phyloP scores from a whole-genome alignment of 2,797 vertebrate genomes.

The Gastrophryne carolinensis region DNA sequence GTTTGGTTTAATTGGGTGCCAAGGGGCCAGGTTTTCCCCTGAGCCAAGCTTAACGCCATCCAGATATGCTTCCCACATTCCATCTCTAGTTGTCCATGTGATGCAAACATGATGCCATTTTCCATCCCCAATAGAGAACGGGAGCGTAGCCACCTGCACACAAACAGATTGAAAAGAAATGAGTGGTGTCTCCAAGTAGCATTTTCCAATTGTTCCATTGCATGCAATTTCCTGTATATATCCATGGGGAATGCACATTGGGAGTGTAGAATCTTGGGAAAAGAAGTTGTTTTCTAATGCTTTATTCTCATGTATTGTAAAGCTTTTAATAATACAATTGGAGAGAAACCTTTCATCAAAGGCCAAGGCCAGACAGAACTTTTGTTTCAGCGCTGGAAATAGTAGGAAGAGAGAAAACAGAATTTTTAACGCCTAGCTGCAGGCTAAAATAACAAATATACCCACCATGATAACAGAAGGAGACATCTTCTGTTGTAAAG shows the following conservation, averaged over 20 bases:
- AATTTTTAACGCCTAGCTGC: too few species aligned
- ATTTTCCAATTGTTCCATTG: neutral
- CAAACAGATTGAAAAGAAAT: slow-evolving; percentile 50
- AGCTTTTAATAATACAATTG: too few species aligned
- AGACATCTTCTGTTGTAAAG: too few species aligned
- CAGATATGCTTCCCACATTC: slow-evolving; percentile 95
- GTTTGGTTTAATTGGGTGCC: slow-evolving; percentile 97
- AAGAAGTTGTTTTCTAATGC: too few species aligned
- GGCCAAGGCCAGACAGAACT: too few species aligned
- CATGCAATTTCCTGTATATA: neutral
- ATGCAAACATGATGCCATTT: slow-evolving; percentile 96
- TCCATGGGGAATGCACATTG: neutral
- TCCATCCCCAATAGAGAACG: slow-evolving; percentile 88
- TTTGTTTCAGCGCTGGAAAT: too few species aligned
- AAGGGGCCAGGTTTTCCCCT: slow-evolving; percentile 93
- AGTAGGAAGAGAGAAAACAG: too few species aligned
- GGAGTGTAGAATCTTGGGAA: too few species aligned
- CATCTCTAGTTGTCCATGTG: slow-evolving; percentile 94
- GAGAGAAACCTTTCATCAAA: too few species aligned
- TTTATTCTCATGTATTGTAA: too few species aligned
- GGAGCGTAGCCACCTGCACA: slow-evolving; percentile 87
- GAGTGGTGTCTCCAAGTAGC: neutral
- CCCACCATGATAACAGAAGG: too few species aligned
- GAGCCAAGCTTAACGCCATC: slow-evolving; percentile 86
- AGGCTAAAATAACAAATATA: too few species aligned